These are phyloP conservation scores for Galaxias olidus DNA, from an alignment of 2,797 vertebrate species.

Conservation along the genomic window DNA sequence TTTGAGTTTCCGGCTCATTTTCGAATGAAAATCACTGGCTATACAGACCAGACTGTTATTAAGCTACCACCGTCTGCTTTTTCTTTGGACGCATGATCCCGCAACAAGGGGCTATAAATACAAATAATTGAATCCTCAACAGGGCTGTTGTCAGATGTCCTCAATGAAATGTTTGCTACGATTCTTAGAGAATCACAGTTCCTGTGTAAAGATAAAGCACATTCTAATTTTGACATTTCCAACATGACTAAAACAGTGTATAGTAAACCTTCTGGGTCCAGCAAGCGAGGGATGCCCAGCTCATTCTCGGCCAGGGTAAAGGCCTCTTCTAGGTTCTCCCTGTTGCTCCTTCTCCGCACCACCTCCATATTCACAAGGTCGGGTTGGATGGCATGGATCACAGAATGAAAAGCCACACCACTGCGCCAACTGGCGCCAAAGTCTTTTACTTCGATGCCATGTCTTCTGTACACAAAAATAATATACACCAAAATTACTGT, in stretches of 20 bases:
- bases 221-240: no score
- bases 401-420: slow-evolving; percentile 90
- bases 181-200: no score
- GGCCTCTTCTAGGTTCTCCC: slow-evolving; percentile 92
- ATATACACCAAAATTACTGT: no score
- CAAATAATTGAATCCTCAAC: neutral
- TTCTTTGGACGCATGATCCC: neutral
- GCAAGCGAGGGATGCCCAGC: slow-evolving; percentile 92
- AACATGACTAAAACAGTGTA: neutral
- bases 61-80: neutral
- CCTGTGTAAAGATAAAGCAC: no score
- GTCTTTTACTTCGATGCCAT: slow-evolving; percentile 93
- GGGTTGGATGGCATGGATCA: slow-evolving; percentile 93
- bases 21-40: slow-evolving; percentile 38
- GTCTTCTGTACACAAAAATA: slow-evolving; percentile 71
- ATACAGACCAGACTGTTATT: neutral
- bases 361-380: slow-evolving; percentile 92
- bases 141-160: neutral
- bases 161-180: no score
- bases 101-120: neutral
- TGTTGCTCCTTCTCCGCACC: slow-evolving; percentile 82
- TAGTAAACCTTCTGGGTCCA: slow-evolving; percentile 93
- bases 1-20: slow-evolving; percentile 31
- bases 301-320: slow-evolving; percentile 91
- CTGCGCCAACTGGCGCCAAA: slow-evolving; percentile 94